Evolutionary conservation across 2,888 invertebrate genomes (phyloP), one percentile per base, ranked within the genome.

Genomic region (Drosophila formosana): DNA sequence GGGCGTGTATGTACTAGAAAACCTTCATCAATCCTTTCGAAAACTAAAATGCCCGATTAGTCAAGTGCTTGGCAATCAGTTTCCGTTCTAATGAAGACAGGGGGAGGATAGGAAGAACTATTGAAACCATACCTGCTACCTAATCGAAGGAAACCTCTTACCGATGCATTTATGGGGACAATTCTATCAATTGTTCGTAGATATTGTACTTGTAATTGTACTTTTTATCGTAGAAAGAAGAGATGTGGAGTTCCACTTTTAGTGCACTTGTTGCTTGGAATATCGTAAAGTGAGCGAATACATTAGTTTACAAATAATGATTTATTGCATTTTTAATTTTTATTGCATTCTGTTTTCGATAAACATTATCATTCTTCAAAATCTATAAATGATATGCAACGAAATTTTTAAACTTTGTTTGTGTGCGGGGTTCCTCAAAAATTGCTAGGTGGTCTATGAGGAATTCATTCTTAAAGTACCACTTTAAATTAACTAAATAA

Each of bases 41-140:
- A 46, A 25, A 55, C 32, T 25, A n/a, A 55, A 43, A 43, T 23
- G 3, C 43, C 23, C 25, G 32, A 45, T 25, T 25, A 55, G 55
- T 55, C 43, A 55, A 55, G 55, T 55, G n/a, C 8, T 55, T 13
- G 53, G 13, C 37, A 52, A 39, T 34, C 50, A 34, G 23, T 11
- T 50, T 23, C 7, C 8, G 3, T 11, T n/a, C n/a, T 37, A 26
- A 51, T 26, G n/a, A 51, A 37, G 51, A 51, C 8, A 37, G 25
- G 11, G 23, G 9, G 8, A 8, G 25, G 4, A 25, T 34, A 51
- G 11, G 0, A 34, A 32, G 25, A 34, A 34, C 11, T 25, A 23
- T 23, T 23, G 1, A 7, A n/a, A 7, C 23, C 4, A n/a, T 30
- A 55, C 43, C 55, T 45, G 43, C 43, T 5, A 11, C n/a, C 9